Percentiles rank a stretch among this genome's conserved stretches.
phyloP scores from a whole-genome alignment of 2,888 invertebrate species.

The Rugalucina vietnamica region DNA sequence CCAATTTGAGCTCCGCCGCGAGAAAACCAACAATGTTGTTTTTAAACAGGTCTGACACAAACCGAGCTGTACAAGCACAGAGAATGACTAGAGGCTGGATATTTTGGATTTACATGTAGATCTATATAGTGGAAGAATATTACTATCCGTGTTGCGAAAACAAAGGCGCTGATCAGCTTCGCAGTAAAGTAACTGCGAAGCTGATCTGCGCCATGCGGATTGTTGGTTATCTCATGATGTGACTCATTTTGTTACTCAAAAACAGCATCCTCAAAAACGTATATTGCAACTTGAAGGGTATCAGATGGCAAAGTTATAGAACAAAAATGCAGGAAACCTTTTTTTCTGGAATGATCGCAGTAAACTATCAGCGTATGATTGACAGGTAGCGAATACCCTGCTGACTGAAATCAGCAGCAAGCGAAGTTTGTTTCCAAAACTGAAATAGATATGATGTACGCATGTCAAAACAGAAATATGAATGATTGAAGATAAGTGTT shows the following conservation, averaged over 20 bases:
- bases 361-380: constrained; percentile 57
- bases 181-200: too few species aligned
- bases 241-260: constrained; percentile 6
- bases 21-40: too few species aligned
- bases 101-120: too few species aligned
- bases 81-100: too few species aligned
- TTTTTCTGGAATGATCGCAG: constrained; percentile 55
- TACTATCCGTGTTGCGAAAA: too few species aligned
- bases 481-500: not conserved
- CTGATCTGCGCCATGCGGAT: too few species aligned
- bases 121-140: too few species aligned
- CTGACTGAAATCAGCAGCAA: constrained; percentile 56
- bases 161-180: too few species aligned
- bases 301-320: not conserved
- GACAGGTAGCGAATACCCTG: constrained; percentile 53
- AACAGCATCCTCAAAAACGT: not conserved
- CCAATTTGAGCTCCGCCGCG: too few species aligned
- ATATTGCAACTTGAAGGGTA: constrained; percentile 16
- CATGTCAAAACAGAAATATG: constrained; percentile 52
- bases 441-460: constrained; percentile 57
- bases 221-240: too few species aligned
- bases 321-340: not conserved
- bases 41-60: too few species aligned
- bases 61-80: too few species aligned
- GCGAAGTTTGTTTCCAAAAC: constrained; percentile 35